Evolutionary conservation across 2,888 invertebrate species (phyloP).

Genomic region (Limenitis camilla): DNA sequence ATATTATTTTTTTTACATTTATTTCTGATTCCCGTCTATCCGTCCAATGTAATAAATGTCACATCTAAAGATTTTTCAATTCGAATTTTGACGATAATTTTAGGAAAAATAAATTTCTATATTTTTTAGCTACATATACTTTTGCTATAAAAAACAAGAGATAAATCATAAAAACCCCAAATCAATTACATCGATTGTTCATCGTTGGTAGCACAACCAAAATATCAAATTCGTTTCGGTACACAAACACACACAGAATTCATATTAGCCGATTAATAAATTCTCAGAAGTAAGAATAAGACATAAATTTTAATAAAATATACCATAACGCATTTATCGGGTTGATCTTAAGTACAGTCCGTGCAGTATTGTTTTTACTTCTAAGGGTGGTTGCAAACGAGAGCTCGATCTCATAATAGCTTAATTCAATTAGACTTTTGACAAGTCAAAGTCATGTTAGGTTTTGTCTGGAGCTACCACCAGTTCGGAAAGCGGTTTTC

Average conservation of each 20-base stretch:
- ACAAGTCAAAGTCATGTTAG: too few relatives aligned
- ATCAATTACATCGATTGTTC: conserved; percentile 13
- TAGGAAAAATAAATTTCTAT: too few relatives aligned
- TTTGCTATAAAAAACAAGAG: conserved; percentile 3
- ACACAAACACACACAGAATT: conserved; percentile 60
- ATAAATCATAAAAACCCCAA: conserved; percentile 9
- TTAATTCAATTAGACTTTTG: too few relatives aligned
- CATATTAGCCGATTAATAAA: conserved; percentile 72
- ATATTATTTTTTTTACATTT: too few relatives aligned
- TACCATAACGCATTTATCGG: conserved; percentile 56
- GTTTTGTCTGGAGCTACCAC: too few relatives aligned
- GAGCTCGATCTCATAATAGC: too few relatives aligned
- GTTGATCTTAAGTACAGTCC: conserved; percentile 51
- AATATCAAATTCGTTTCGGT: conserved; percentile 46
- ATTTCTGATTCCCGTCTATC: too few relatives aligned
- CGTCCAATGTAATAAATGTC: too few relatives aligned
- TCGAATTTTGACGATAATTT: too few relatives aligned
- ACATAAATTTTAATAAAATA: conserved; percentile 72
- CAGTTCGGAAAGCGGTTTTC: too few relatives aligned
- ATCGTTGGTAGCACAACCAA: conserved; percentile 29
- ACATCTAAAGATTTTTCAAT: too few relatives aligned
- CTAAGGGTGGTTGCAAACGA: conserved; percentile 14
- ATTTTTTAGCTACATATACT: too few relatives aligned
- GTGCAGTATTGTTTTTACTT: conserved; percentile 47
- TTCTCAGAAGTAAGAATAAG: conserved; percentile 68